Base-by-base conservation (phyloP, 35 echinoderm and acorn worm genomes). In the Anneissia japonica region DNA sequence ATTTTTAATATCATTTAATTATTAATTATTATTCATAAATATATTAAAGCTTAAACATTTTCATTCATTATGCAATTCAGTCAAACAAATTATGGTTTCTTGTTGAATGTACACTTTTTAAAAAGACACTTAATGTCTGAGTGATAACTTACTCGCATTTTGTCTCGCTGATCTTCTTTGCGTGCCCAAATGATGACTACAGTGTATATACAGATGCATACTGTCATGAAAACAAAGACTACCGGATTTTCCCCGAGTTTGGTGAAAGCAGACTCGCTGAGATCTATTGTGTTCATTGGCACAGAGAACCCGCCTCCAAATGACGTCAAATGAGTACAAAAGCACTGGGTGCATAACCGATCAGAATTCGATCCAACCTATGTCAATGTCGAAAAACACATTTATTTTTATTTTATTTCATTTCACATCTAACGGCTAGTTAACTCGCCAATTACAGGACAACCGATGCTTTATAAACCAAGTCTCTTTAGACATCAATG, bases 161-260 rank as follows among this genome's bases (percentile, higher is more conserved):
- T 81, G 74, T 98, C 95, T 41, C 95, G 74, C 79, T 98, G 91
- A 76, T 98, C 95, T 12, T 85, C 89, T 82, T 98, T 98, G 3
- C 87, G 81, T 3, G 95, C 91, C 95, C 95, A 98, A 17, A 98
- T 39, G 34, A 93, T 35, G 31, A 93, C 56, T 19, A 86, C 83
- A 4, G 91, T 30, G 40, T 98, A 98, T 4, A 98, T 39, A 28
- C 87, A 84, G 31, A 98, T 86, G 38, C 89, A 91, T n/a, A 46
- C 81, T 0, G 84, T 83, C 88, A 93, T 91, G 81, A 98, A 98
- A 14, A 83, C 87, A 79, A 98, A 98, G 0, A 98, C 95, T 31
- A 98, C 89, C 4, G 95, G 95, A 75, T 98, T 98, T 89, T 98
- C 95, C 28, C 90, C 92, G 2, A 98, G 91, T 80, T 94, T 98